These are phyloP conservation scores for Sandelia bainsii DNA, from an alignment of 2,797 vertebrate species.

Conservation along the genomic window DNA sequence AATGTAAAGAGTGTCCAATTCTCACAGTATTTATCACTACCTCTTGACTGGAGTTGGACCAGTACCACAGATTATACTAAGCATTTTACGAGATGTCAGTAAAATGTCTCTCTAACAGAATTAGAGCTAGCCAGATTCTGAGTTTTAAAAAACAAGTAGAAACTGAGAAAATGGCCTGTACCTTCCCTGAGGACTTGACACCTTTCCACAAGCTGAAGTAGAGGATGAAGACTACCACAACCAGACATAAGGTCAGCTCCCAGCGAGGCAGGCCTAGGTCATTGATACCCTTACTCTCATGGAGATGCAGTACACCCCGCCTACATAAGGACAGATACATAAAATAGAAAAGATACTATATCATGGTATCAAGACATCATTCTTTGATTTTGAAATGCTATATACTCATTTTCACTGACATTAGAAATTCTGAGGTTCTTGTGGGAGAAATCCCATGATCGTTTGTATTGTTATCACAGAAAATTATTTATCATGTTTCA, in stretches of 20 bases:
- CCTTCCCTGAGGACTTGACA: slow-evolving; percentile 99
- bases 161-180: slow-evolving; percentile 60
- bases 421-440: background rate
- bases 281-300: slow-evolving; percentile 92
- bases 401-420: background rate
- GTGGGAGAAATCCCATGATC: background rate
- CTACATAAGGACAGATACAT: slow-evolving; percentile 74
- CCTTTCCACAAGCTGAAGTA: slow-evolving; percentile 99
- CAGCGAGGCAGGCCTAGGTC: slow-evolving; percentile 94
- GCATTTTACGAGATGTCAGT: background rate
- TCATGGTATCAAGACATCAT: background rate
- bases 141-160: too few species aligned
- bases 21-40: background rate
- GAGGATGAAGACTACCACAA: slow-evolving; percentile 92
- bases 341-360: background rate
- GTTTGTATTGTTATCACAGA: background rate
- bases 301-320: slow-evolving; percentile 92
- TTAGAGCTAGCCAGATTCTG: too few species aligned
- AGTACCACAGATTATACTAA: background rate
- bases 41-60: background rate
- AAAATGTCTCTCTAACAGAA: background rate
- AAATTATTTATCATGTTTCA: background rate
- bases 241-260: slow-evolving; percentile 92
- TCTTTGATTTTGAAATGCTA: background rate
- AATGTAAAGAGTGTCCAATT: background rate